Conservation (phyloP, 2,797 vertebrate species). For the Sparidentex hasta region DNA sequence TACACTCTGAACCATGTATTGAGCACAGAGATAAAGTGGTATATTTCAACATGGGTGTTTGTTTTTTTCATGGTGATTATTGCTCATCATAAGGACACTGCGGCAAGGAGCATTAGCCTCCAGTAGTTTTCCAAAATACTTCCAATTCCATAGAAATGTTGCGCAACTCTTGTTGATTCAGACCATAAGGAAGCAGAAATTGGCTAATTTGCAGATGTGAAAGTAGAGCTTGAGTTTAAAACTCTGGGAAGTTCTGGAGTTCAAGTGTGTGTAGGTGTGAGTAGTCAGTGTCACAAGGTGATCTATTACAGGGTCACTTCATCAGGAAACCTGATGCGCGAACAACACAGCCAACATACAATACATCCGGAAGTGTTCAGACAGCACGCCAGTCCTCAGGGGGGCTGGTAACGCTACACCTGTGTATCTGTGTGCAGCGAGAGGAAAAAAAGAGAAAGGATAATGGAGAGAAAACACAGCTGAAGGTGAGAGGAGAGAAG, state of each 20-base stretch:
- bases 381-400: slow-evolving; percentile 41
- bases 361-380: slow-evolving; percentile 56
- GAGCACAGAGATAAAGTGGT: background rate
- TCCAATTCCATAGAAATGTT: background rate
- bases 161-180: background rate
- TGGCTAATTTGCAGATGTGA: background rate
- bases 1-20: background rate
- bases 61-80: background rate
- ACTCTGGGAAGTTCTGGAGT: slow-evolving; percentile 1
- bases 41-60: background rate
- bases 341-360: slow-evolving; percentile 47
- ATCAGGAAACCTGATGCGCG: slow-evolving; percentile 62
- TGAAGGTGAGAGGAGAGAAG: slow-evolving; percentile 20
- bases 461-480: background rate
- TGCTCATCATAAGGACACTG: background rate
- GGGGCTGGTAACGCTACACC: slow-evolving; percentile 64
- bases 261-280: slow-evolving; percentile 15
- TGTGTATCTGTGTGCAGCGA: slow-evolving; percentile 24
- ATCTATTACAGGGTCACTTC: slow-evolving; percentile 64
- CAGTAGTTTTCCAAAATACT: background rate
- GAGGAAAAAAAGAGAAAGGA: slow-evolving; percentile 11
- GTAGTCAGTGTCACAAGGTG: slow-evolving; percentile 51
- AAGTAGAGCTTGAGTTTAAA: slow-evolving; percentile 15
- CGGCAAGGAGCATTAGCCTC: background rate
- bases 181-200: background rate